phyloP scores from a whole-genome alignment of 35 echinoderm and acorn worm species.

The Nesometra sesokonis region DNA sequence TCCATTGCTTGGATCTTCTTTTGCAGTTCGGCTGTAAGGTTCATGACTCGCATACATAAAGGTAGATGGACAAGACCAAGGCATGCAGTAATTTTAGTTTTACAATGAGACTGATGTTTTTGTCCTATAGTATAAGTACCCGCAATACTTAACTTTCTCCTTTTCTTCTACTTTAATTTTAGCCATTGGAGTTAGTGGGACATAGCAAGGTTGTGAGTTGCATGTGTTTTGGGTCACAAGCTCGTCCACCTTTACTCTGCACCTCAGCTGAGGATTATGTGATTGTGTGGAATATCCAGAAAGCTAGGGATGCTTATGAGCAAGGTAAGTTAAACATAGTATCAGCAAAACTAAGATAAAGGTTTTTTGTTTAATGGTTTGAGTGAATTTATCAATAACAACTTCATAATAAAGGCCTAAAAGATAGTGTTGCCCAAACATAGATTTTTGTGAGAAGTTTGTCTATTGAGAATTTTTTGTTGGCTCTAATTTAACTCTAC shows the following conservation, averaged over 20 bases:
- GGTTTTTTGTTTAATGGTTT: background rate
- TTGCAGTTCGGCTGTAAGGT: no score
- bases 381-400: no score
- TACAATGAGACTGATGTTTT: background rate
- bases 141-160: background rate
- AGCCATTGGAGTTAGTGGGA: constrained; percentile 76
- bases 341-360: no score
- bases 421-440: no score
- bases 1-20: no score
- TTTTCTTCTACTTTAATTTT: constrained; percentile 5
- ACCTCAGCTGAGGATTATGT: constrained; percentile 71
- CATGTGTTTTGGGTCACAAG: constrained; percentile 46
- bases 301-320: constrained; percentile 45
- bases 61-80: no score
- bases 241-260: constrained; percentile 59
- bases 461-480: no score
- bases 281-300: constrained; percentile 91
- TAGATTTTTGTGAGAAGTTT: no score
- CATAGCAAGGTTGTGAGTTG: constrained; percentile 48
- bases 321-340: constrained; percentile 22
- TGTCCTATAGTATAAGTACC: background rate
- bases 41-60: no score
- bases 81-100: no score
- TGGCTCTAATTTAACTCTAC: no score
- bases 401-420: no score